Evolutionary conservation across 2,113 vertebrate genomes (phyloP).

Genomic region (Tragelaphus strepsiceros): DNA sequence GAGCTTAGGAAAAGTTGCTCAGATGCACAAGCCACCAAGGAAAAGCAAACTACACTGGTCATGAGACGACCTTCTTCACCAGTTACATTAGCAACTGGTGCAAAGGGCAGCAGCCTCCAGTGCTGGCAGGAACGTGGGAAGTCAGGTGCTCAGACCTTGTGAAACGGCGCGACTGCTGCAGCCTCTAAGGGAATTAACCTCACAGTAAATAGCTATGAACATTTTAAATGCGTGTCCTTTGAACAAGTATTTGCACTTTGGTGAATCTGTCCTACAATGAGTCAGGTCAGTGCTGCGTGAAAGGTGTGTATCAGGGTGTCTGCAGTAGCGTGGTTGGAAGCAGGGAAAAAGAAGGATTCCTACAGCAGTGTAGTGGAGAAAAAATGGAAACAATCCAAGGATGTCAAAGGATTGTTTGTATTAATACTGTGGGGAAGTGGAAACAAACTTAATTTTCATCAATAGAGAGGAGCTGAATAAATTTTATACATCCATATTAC

Average conservation of each 20-base stretch:
- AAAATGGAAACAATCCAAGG: background rate
- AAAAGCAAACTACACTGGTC: background rate
- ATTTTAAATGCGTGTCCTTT: background rate
- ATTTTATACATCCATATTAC: accelerated
- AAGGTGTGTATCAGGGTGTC: background rate
- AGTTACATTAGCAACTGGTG: background rate
- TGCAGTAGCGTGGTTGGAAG: too few species aligned
- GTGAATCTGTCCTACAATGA: background rate
- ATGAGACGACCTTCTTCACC: background rate
- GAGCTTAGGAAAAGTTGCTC: background rate
- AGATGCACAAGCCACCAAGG: background rate
- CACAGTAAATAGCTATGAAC: background rate
- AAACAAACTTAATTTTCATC: background rate
- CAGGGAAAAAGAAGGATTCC: background rate
- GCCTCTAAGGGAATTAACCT: background rate
- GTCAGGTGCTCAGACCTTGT: accelerated
- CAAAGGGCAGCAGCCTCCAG: background rate
- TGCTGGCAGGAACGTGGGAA: accelerated
- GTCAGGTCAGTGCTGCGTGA: background rate
- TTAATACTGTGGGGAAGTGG: background rate
- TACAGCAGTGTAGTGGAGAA: too few species aligned
- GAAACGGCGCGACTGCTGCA: too few species aligned
- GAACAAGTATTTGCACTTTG: background rate
- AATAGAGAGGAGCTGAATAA: background rate
- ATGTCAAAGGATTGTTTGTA: background rate